Evolutionary conservation across 1,140 invertebrate genomes (phyloP), one percentile per base, ranked within the genome.

Genomic region (Zaprionus lachaisei): DNA sequence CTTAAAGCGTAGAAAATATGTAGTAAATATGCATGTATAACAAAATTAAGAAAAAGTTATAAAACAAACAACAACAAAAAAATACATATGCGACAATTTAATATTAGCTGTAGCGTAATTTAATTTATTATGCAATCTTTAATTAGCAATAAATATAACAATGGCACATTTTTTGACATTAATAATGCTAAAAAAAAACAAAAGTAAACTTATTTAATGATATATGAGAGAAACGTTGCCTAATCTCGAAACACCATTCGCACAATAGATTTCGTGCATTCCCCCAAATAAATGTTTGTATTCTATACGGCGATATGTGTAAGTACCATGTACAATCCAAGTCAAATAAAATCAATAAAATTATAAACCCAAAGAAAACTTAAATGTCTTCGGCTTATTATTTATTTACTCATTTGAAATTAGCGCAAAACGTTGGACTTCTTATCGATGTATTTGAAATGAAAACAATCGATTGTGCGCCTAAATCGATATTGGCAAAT

Each of bases 51-150:
- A 44, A 72, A 71, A 79, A 62, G 72, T 87, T 86, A 72, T 72
- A 51, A 64, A 74, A 66, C 67, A 81, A 78, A 75, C 69, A 63
- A 38, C 51, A 26, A 26, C 24, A 26, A 26, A 22, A 72, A 55
- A 81, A 65, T 72, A 77, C 65, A 71, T 80, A 80, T 80, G 80
- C 81, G 60, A 80, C 56, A 77, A 77, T 77, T 72, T 87, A 87
- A 86, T 86, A 89, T 76, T 87, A 87, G 83, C 78, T 72, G 70
- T 89, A 89, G 85, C 79, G 85, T 81, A 84, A 89, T 89, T 89
- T 76, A 76, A 76, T 76, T 76, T 76, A 76, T 76, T 76, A 76
- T 76, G 73, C 73, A 76, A 76, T 76, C 73, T 76, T 76, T 55
- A 72, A 76, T 70, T 76, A 72, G 73, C 62, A 76, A 76, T 76